phyloP scores from a whole-genome alignment of 2,888 invertebrate genomes.

The Hymenopus coronatus region DNA sequence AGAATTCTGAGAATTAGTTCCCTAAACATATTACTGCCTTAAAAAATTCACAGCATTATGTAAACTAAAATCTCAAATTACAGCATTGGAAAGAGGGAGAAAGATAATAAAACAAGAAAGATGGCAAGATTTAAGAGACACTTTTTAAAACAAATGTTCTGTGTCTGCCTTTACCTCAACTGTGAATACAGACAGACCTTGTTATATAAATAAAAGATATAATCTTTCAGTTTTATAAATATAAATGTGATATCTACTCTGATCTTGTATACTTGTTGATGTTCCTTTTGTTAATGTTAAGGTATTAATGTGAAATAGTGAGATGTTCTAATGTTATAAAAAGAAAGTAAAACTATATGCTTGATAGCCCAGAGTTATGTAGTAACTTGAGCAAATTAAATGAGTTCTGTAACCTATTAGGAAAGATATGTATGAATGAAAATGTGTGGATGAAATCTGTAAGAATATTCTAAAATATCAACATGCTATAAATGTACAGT shows the following conservation, averaged over 20 bases:
- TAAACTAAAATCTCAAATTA: background rate
- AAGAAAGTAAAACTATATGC: background rate
- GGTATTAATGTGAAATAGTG: background rate
- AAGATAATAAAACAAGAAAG: background rate
- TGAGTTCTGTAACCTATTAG: background rate
- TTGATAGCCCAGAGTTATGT: background rate
- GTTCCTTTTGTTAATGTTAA: background rate
- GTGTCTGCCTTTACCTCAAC: background rate
- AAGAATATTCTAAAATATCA: too few species aligned
- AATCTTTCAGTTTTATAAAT: background rate
- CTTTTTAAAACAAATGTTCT: background rate
- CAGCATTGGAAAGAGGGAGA: background rate
- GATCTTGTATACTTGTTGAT: background rate
- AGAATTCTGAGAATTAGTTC: background rate
- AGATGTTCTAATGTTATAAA: background rate
- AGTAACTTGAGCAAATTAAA: background rate
- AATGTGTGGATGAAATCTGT: background rate
- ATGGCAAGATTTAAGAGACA: background rate
- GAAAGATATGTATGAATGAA: background rate
- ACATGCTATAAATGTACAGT: too few species aligned
- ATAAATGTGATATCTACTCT: background rate
- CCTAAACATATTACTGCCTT: background rate
- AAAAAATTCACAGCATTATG: background rate
- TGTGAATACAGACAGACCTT: background rate
- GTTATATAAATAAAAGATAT: background rate